Evolutionary conservation across 2,888 invertebrate genomes (phyloP), one percentile per base, ranked within the genome.

Genomic region (Eupithecia subumbrata): DNA sequence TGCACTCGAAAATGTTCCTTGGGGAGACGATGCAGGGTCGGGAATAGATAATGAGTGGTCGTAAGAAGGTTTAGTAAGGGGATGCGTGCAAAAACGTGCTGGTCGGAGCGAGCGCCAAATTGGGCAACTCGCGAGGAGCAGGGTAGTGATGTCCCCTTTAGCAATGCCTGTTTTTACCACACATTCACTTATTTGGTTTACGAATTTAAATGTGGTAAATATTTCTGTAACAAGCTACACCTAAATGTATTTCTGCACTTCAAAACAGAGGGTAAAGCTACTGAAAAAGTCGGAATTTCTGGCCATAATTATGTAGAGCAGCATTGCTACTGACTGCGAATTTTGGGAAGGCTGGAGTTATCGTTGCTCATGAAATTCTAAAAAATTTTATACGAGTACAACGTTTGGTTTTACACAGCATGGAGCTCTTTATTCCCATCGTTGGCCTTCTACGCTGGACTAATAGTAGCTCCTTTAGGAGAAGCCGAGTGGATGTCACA

Each of bases 41-140:
- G 68, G 12, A 43, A 30, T 79, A 14, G 67, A 2, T 43, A 37
- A 40, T 45, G 7, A 25, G n/a, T 48, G 22, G 5, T 48, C 9
- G 34, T 63, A 52, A 79, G 74, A 75, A 79, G 77, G 83, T 80
- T 82, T 86, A 86, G 85, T 84, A 86, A 86, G 83, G 88, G 87
- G 88, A 88, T 88, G 89, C 86, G 87, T 85, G 88, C 86, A 90
- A 91, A 91, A 91, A 91, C 87, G 88, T 85, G 88, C 86, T 87
- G 84, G 84, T 82, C 83, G 83, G 82, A 84, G 83, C 82, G 81
- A 84, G 82, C 84, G 87, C 88, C 89, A 87, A 89, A 91, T 91
- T 90, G 89, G 88, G 89, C 87, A 88, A 83, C 83, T 89, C 88
- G 87, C 86, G 87, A 84, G 89, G 88, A 89, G 86, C 83, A 83